Evolutionary conservation across 2,888 invertebrate species (phyloP).

Genomic region (Halocaridina rubra): DNA sequence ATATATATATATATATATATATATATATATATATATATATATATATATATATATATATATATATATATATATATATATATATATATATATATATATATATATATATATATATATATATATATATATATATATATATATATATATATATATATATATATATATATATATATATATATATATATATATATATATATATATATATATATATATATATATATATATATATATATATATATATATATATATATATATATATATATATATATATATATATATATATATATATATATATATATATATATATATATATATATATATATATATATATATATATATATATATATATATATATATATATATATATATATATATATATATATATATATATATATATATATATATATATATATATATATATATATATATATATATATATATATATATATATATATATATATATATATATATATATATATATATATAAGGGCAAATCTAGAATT

Average conservation of each 20-base stretch:
- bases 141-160: neutral
- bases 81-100: neutral
- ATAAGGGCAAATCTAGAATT: neutral
- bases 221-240: neutral
- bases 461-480: neutral
- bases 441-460: neutral
- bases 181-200: neutral
- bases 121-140: neutral
- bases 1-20: neutral
- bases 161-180: neutral
- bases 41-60: neutral
- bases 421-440: neutral
- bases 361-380: neutral
- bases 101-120: neutral
- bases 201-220: neutral
- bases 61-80: neutral
- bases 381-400: neutral
- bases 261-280: neutral
- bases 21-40: neutral
- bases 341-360: neutral
- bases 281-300: neutral
- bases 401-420: neutral
- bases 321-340: neutral
- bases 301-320: neutral
- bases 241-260: neutral